Percentiles rank a stretch among this genome's conserved stretches.
These are phyloP conservation scores for Yponomeuta malinellus DNA, from an alignment of 2,888 invertebrate species.

Conservation along the genomic window DNA sequence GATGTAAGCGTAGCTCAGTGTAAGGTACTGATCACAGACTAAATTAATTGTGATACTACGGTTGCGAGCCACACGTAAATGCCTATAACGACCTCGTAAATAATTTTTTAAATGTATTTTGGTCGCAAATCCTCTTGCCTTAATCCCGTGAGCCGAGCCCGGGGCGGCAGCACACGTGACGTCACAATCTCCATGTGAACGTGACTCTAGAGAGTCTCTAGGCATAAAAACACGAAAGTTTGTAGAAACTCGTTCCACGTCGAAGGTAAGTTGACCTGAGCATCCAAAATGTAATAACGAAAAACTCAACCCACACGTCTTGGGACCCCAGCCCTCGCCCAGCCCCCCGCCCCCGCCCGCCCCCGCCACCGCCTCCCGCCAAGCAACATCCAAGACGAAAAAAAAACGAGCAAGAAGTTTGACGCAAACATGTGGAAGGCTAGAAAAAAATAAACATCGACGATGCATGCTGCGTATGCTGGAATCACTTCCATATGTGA, in stretches of 20 bases:
- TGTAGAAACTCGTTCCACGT: neutral
- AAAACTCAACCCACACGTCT: slow-evolving; percentile 1
- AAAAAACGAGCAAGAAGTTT: neutral
- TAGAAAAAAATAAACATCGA: neutral
- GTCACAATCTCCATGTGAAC: neutral
- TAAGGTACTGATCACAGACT: too few relatives aligned
- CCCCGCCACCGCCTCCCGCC: neutral
- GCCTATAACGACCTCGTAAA: neutral
- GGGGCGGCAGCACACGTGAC: neutral
- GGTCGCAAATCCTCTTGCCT: neutral
- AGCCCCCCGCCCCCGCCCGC: neutral
- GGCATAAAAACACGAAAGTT: neutral
- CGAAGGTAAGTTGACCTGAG: neutral
- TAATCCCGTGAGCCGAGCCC: neutral
- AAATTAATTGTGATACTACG: neutral
- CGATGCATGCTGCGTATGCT: neutral
- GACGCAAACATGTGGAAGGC: neutral
- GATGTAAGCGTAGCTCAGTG: neutral
- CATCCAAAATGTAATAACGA: neutral
- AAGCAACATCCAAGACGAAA: neutral
- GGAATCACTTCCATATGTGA: neutral
- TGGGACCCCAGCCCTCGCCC: neutral
- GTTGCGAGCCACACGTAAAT: neutral
- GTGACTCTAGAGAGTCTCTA: neutral
- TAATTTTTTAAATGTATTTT: neutral